Percentiles rank a stretch among this genome's conserved stretches.
phyloP scores from a whole-genome alignment of 2,797 vertebrate species.

The Knipowitschia caucasica region DNA sequence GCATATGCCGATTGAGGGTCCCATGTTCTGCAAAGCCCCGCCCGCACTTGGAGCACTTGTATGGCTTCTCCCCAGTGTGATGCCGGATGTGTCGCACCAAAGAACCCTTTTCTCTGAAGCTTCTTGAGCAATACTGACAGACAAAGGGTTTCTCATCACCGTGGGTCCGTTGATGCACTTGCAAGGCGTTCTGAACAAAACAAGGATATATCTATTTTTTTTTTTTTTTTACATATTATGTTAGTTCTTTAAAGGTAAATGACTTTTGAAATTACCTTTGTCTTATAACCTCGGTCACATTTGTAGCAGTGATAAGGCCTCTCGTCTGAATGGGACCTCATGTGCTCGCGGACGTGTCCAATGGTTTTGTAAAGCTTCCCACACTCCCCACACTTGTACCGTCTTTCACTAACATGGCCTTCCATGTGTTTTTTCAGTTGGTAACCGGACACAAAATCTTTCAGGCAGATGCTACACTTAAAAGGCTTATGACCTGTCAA shows the following conservation, averaged over 20 bases:
- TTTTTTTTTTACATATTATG: background rate
- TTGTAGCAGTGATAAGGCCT: slow-evolving; percentile 86
- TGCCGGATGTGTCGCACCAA: slow-evolving; percentile 93
- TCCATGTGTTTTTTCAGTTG: slow-evolving; percentile 95
- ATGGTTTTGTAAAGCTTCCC: slow-evolving; percentile 98
- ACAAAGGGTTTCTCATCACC: slow-evolving; percentile 88
- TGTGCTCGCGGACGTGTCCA: slow-evolving; percentile 93
- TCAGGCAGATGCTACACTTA: slow-evolving; percentile 86
- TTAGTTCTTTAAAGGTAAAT: too few species aligned
- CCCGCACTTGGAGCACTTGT: slow-evolving; percentile 88
- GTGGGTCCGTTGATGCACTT: slow-evolving; percentile 94
- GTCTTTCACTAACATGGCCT: slow-evolving; percentile 86
- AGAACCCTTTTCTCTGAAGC: slow-evolving; percentile 95
- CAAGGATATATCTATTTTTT: background rate
- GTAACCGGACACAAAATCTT: slow-evolving; percentile 94
- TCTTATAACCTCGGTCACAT: slow-evolving; percentile 95
- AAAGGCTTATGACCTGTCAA: slow-evolving; percentile 86
- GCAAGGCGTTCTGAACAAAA: slow-evolving; percentile 86
- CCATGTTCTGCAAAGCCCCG: slow-evolving; percentile 95
- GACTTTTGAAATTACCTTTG: slow-evolving; percentile 82
- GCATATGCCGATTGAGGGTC: slow-evolving; percentile 92
- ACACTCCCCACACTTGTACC: slow-evolving; percentile 95
- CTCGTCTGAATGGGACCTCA: slow-evolving; percentile 91
- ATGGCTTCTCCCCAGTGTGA: slow-evolving; percentile 96
- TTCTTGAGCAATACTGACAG: slow-evolving; percentile 87